These are phyloP conservation scores for Geococcyx californianus DNA, from an alignment of 2,113 vertebrate species.

Conservation along the genomic window DNA sequence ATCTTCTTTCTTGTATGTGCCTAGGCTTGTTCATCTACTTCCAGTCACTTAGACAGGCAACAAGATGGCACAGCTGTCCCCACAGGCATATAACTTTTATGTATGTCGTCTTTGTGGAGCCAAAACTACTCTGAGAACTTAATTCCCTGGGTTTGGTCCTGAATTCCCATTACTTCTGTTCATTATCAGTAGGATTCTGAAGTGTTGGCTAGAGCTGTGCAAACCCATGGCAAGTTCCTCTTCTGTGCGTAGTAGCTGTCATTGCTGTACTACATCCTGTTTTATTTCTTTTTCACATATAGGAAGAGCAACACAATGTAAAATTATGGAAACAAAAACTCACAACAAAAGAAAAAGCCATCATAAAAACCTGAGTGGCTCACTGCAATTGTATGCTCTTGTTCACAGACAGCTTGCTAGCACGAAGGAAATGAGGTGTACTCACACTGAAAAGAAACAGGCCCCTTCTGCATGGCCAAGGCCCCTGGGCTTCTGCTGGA, in stretches of 20 bases:
- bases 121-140: not conserved
- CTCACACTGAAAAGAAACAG: slow-evolving; percentile 19
- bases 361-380: not conserved
- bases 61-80: not conserved
- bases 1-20: not conserved
- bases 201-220: not conserved
- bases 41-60: not conserved
- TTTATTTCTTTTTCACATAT: not conserved
- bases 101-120: not conserved
- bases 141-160: not conserved
- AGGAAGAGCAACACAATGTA: not conserved
- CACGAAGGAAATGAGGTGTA: not conserved
- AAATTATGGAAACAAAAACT: not conserved
- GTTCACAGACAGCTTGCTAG: not conserved
- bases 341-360: not conserved
- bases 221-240: not conserved
- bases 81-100: not conserved
- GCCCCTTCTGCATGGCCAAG: not conserved
- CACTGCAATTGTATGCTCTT: slow-evolving; percentile 3
- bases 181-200: not conserved
- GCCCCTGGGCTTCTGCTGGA: not conserved
- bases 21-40: not conserved
- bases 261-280: not conserved
- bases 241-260: not conserved
- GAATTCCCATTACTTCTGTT: not conserved